These are phyloP conservation scores for Macroramphosus scolopax DNA, from an alignment of 2,797 vertebrate genomes.

Conservation along the genomic window DNA sequence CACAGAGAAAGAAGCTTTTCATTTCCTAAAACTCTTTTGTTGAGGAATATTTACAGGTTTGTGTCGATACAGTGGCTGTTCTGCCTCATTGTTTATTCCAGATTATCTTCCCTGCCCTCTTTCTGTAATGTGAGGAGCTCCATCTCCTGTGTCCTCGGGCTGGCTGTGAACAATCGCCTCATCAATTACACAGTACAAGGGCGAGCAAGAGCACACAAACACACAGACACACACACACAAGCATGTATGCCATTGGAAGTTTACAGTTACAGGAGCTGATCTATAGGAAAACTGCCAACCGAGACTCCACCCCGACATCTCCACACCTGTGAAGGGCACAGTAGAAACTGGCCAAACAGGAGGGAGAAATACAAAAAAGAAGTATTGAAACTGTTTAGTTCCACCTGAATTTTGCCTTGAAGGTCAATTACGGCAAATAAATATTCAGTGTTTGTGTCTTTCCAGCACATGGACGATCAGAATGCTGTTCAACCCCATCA, in stretches of 20 bases:
- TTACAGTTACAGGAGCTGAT: constrained; percentile 67
- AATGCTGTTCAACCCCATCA: no score
- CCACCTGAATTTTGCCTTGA: background rate
- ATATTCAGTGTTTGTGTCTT: no score
- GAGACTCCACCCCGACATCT: constrained; percentile 58
- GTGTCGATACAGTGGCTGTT: constrained; percentile 26
- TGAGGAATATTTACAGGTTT: constrained; percentile 23
- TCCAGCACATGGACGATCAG: background rate
- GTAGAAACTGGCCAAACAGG: constrained; percentile 15
- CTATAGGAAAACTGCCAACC: constrained; percentile 39
- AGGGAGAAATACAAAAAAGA: background rate
- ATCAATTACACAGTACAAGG: constrained; percentile 71
- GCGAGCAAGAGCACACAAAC: constrained; percentile 12
- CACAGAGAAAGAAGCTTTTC: constrained; percentile 19
- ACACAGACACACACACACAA: constrained; percentile 4
- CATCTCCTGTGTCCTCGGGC: constrained; percentile 51
- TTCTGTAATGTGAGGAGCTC: constrained; percentile 64
- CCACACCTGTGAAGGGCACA: constrained; percentile 44
- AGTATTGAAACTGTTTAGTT: background rate
- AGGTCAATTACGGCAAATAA: background rate
- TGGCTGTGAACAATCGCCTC: constrained; percentile 60
- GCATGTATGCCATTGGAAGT: constrained; percentile 31
- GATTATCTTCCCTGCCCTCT: constrained; percentile 38
- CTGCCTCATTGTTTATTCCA: constrained; percentile 29
- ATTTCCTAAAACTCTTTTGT: constrained; percentile 46